Evolutionary conservation across 1,140 invertebrate species (phyloP).

Genomic region (Dryas iulia): DNA sequence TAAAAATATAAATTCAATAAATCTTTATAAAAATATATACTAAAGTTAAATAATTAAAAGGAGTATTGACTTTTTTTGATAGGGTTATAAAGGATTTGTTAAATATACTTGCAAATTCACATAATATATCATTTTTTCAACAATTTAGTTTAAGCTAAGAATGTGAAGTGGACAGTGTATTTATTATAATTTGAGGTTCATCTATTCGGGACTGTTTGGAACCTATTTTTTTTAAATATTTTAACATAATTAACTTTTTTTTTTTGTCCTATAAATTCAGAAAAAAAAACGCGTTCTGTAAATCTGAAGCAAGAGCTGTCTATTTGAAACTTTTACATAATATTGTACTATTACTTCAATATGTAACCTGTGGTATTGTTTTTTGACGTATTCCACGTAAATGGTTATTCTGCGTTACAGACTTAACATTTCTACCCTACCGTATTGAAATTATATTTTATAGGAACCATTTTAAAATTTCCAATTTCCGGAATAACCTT

Average conservation of each 20-base stretch:
- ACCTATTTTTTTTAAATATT: slow-evolving; percentile 1
- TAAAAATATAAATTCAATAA: slow-evolving; percentile 33
- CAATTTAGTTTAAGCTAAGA: slow-evolving; percentile 60
- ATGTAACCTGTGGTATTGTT: not conserved
- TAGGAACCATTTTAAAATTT: too few relatives aligned
- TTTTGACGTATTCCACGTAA: not conserved
- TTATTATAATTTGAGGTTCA: slow-evolving; percentile 46
- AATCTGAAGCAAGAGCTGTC: too few relatives aligned
- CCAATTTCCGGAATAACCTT: too few relatives aligned
- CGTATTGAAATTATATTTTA: not conserved
- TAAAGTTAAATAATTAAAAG: not conserved
- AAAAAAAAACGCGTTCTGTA: too few relatives aligned
- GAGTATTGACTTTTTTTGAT: not conserved
- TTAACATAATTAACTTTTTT: too few relatives aligned
- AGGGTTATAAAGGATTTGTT: slow-evolving; percentile 36
- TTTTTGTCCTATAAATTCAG: too few relatives aligned
- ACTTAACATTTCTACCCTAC: not conserved
- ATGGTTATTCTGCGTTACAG: not conserved
- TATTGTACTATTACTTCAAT: too few relatives aligned
- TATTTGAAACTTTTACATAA: too few relatives aligned
- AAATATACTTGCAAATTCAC: slow-evolving; percentile 36
- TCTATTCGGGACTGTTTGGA: slow-evolving; percentile 5
- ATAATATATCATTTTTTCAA: slow-evolving; percentile 25
- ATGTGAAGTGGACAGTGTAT: slow-evolving; percentile 75
- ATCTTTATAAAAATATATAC: slow-evolving; percentile 8